Evolutionary conservation across 2,797 vertebrate genomes (phyloP).

Genomic region (Huso huso): DNA sequence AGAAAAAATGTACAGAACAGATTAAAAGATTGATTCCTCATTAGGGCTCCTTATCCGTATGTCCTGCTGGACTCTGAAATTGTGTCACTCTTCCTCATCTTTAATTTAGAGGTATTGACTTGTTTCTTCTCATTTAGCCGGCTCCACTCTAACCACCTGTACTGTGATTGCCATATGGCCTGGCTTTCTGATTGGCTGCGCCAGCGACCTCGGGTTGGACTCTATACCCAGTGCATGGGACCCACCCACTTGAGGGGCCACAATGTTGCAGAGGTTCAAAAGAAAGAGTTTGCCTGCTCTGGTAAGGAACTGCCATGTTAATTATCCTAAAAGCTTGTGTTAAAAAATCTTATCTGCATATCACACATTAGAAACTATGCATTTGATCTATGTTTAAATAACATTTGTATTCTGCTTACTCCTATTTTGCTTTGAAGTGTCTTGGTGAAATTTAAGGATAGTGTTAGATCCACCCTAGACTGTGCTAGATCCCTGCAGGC

Average conservation of each 20-base stretch:
- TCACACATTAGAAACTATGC: too few species aligned
- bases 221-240: slow-evolving; percentile 93
- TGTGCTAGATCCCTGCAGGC: too few species aligned
- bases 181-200: slow-evolving; percentile 97
- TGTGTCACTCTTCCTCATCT: not conserved
- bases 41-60: slow-evolving; percentile 12
- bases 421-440: too few species aligned
- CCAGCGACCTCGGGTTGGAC: slow-evolving; percentile 86
- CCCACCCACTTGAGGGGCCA: slow-evolving; percentile 84
- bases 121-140: slow-evolving; percentile 55
- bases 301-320: slow-evolving; percentile 56
- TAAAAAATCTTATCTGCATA: too few species aligned
- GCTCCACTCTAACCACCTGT: slow-evolving; percentile 94
- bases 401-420: too few species aligned
- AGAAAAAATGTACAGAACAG: slow-evolving; percentile 6
- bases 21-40: slow-evolving; percentile 20
- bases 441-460: too few species aligned
- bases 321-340: not conserved
- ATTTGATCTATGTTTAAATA: too few species aligned
- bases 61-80: not conserved
- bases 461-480: too few species aligned
- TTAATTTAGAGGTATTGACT: not conserved
- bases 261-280: slow-evolving; percentile 94
- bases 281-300: slow-evolving; percentile 87
- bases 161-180: slow-evolving; percentile 91